A percentile compares a stretch with the other conserved stretches of the same genome.
Evolutionary conservation across 2,113 vertebrate species (phyloP).

Genomic region (Arizona elegans): DNA sequence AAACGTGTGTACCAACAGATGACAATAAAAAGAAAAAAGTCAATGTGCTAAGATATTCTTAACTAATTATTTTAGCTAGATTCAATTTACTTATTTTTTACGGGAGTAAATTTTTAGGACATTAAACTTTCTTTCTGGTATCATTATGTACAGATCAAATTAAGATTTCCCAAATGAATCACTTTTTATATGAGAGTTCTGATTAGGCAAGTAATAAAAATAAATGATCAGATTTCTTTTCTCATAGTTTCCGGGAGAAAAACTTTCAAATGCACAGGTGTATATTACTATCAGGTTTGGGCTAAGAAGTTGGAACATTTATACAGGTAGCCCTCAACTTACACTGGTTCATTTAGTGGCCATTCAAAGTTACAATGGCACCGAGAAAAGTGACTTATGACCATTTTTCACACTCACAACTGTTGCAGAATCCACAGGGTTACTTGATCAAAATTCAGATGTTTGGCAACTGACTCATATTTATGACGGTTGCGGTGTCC

Average conservation of each 20-base stretch:
- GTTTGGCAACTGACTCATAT: too few species aligned
- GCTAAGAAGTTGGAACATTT: not conserved
- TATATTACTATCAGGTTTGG: not conserved
- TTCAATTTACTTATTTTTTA: not conserved
- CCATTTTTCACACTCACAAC: too few species aligned
- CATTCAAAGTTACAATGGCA: too few species aligned
- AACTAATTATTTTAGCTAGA: not conserved
- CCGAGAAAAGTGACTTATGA: too few species aligned
- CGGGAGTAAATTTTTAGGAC: not conserved
- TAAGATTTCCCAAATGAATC: not conserved
- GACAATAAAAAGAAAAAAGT: not conserved
- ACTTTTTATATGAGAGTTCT: not conserved
- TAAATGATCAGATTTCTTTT: not conserved
- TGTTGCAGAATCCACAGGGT: too few species aligned
- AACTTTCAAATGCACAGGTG: not conserved
- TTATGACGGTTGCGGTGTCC: too few species aligned
- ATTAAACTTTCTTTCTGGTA: not conserved
- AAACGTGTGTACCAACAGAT: not conserved
- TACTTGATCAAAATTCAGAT: too few species aligned
- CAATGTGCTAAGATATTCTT: not conserved
- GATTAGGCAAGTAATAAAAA: not conserved
- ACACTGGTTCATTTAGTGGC: too few species aligned
- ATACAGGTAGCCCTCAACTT: not conserved
- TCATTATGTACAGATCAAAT: not conserved
- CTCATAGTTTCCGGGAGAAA: not conserved